Evolutionary conservation across 2,888 invertebrate genomes (phyloP).

Genomic region (Idaea aversata): DNA sequence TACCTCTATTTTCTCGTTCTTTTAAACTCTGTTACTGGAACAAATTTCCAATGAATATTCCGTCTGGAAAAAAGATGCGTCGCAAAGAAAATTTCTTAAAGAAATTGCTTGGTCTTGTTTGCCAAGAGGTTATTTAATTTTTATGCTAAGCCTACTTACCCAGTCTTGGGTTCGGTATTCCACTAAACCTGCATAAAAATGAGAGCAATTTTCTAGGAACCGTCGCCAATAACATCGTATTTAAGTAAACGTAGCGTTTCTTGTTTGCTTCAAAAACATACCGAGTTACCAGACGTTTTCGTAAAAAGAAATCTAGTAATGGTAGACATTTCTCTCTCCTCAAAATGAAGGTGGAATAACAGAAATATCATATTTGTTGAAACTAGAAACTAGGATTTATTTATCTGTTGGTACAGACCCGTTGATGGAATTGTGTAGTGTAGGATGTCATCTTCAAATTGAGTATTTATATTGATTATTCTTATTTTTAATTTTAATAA

Average conservation of each 20-base stretch:
- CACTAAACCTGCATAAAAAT: conserved; percentile 18
- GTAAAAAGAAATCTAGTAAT: conserved; percentile 16
- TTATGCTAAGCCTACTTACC: conserved; percentile 15
- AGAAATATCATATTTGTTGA: conserved; percentile 2
- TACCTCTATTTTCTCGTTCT: not conserved
- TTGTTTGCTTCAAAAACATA: conserved; percentile 23
- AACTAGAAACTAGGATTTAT: conserved; percentile 11
- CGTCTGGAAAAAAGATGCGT: conserved; percentile 10
- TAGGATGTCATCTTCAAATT: no score
- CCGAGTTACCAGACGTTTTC: conserved; percentile 19
- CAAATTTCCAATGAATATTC: conserved; percentile 13
- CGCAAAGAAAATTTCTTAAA: conserved; percentile 10
- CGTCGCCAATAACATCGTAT: conserved; percentile 24
- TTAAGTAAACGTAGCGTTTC: conserved; percentile 21
- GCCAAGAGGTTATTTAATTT: conserved; percentile 20
- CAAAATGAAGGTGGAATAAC: not conserved
- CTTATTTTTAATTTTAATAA: no score
- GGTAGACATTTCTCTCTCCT: conserved; percentile 10
- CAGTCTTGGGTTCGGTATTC: conserved; percentile 17
- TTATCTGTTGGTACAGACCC: not conserved
- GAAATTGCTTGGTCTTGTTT: conserved; percentile 17
- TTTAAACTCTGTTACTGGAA: not conserved
- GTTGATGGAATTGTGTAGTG: no score
- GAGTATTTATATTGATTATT: no score
- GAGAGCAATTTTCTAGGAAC: conserved; percentile 20